A percentile compares a stretch with the other conserved stretches of the same genome.
Evolutionary conservation across 2,797 vertebrate species (phyloP).

Genomic region (Sebastiscus albofasciatus): DNA sequence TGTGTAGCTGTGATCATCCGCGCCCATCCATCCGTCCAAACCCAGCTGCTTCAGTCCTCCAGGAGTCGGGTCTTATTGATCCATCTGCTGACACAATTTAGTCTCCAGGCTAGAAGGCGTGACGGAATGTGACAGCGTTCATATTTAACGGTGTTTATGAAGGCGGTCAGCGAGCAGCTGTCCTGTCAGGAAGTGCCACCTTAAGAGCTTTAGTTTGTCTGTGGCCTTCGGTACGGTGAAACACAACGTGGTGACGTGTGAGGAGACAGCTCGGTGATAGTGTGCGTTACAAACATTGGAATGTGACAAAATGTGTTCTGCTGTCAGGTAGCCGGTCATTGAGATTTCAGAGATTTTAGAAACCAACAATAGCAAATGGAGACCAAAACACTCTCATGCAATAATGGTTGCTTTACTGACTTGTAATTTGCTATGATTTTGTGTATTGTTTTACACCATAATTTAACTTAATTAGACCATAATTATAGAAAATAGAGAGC

Average conservation of each 20-base stretch:
- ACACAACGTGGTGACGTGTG: neutral
- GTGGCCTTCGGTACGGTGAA: neutral
- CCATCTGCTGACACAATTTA: neutral
- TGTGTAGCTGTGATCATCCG: neutral
- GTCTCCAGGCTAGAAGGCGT: neutral
- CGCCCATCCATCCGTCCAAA: neutral
- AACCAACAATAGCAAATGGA: neutral
- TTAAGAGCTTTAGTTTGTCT: conserved; percentile 9
- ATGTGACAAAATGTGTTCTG: neutral
- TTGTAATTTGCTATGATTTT: conserved; percentile 29
- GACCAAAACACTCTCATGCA: neutral
- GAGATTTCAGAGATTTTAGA: neutral
- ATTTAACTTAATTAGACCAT: conserved; percentile 21
- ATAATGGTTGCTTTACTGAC: neutral
- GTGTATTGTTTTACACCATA: conserved; percentile 12
- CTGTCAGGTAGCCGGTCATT: neutral
- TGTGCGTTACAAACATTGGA: neutral
- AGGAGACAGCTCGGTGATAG: neutral
- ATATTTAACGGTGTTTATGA: conserved; percentile 32
- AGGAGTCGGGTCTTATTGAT: neutral
- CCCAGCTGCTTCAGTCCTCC: too few relatives aligned
- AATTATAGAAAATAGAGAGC: conserved; percentile 22
- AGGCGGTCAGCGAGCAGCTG: conserved; percentile 26
- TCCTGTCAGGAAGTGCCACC: conserved; percentile 31
- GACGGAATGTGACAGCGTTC: neutral